These are phyloP conservation scores for Falcunculus frontatus DNA, from an alignment of 2,113 vertebrate species.

Conservation along the genomic window DNA sequence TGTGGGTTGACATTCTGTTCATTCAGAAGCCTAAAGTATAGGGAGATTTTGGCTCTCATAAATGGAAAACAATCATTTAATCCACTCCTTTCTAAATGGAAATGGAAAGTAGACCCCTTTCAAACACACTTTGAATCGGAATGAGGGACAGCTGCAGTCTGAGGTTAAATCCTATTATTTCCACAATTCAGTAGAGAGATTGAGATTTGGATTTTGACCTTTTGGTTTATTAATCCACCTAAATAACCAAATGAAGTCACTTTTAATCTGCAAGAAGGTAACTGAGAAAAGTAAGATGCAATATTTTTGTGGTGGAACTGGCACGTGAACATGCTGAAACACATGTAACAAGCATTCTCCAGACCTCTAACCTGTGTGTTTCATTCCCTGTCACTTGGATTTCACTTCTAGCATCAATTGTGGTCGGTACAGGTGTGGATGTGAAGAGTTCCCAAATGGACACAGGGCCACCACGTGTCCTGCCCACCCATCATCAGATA, in stretches of 20 bases:
- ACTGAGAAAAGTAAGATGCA: neutral
- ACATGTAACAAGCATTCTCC: neutral
- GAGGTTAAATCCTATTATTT: neutral
- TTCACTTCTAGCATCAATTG: neutral
- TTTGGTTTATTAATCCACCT: neutral
- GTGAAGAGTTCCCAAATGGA: neutral
- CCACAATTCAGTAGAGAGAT: neutral
- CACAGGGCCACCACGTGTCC: neutral
- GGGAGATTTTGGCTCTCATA: neutral
- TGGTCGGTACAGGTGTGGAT: neutral
- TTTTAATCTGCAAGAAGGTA: neutral
- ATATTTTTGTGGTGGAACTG: neutral
- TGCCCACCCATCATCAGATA: neutral
- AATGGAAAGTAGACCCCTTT: conserved; percentile 2
- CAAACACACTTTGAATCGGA: neutral
- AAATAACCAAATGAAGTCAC: neutral
- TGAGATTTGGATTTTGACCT: neutral
- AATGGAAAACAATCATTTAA: neutral
- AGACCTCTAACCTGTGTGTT: neutral
- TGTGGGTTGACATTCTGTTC: neutral
- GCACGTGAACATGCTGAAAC: neutral
- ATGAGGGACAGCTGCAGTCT: neutral
- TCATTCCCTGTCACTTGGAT: neutral
- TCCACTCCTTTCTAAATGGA: neutral
- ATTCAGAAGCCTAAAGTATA: neutral